Evolutionary conservation across 2,888 invertebrate species (phyloP).

Genomic region (Linyphia triangularis): DNA sequence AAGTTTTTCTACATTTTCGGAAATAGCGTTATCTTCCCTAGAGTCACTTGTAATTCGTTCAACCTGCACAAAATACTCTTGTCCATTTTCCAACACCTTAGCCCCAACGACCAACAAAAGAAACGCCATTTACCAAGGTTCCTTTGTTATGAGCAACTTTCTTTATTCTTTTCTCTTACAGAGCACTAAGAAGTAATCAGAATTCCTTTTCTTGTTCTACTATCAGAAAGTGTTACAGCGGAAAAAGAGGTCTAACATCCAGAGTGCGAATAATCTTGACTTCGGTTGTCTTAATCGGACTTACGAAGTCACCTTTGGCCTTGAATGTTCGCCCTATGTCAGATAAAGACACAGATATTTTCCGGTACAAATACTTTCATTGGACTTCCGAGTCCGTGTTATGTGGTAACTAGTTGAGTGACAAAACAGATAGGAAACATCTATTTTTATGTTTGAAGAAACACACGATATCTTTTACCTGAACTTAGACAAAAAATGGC

Average conservation of each 20-base stretch:
- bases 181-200: background rate
- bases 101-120: background rate
- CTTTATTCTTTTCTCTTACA: background rate
- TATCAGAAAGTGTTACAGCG: background rate
- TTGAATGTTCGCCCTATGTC: background rate
- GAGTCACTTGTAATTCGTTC: background rate
- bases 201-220: background rate
- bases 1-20: background rate
- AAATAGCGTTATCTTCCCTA: background rate
- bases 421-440: too few species aligned
- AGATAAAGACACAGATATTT: background rate
- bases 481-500: too few species aligned
- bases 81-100: background rate
- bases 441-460: too few species aligned
- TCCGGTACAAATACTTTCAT: background rate
- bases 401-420: too few species aligned
- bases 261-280: background rate
- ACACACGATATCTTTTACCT: too few species aligned
- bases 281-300: conserved; percentile 3
- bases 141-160: background rate
- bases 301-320: background rate
- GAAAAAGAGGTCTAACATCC: background rate
- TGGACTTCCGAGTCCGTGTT: background rate
- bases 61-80: background rate
- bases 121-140: background rate